Percentiles rank a stretch among this genome's conserved stretches.
phyloP scores from a whole-genome alignment of 2,888 invertebrate genomes.

The Plagiodera versicolora region DNA sequence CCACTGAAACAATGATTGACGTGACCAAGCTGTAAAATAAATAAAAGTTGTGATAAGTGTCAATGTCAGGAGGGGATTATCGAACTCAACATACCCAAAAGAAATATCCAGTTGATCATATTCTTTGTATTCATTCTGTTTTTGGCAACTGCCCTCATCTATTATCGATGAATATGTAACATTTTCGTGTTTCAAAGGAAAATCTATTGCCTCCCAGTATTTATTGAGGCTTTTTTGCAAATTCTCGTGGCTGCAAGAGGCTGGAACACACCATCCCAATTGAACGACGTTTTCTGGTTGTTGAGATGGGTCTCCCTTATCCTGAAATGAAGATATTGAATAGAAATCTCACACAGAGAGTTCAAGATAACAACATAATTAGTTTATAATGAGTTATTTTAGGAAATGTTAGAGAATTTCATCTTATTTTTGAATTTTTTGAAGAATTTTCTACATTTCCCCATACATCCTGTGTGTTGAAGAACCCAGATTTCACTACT shows the following conservation, averaged over 20 bases:
- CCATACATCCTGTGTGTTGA: too few relatives aligned
- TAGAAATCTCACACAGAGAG: not conserved
- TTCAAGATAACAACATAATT: too few relatives aligned
- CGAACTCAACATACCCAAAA: constrained; percentile 40
- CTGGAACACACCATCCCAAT: constrained; percentile 45
- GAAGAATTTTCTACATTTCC: too few relatives aligned
- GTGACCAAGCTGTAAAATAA: constrained; percentile 29
- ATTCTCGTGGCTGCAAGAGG: constrained; percentile 40
- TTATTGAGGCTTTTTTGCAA: constrained; percentile 36
- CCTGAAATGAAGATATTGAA: constrained; percentile 27
- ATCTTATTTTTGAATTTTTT: too few relatives aligned
- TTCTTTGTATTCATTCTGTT: constrained; percentile 29
- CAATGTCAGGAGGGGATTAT: too few relatives aligned
- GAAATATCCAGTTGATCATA: constrained; percentile 39
- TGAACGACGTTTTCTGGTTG: constrained; percentile 40
- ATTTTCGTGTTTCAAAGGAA: constrained; percentile 44
- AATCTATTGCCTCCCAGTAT: constrained; percentile 36
- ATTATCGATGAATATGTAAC: constrained; percentile 36
- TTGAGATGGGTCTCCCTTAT: constrained; percentile 42
- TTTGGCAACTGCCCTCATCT: constrained; percentile 36
- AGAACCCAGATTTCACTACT: too few relatives aligned
- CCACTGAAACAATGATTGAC: constrained; percentile 31
- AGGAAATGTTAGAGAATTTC: too few relatives aligned
- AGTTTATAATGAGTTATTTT: too few relatives aligned
- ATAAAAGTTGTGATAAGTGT: not conserved